phyloP scores from a whole-genome alignment of 2,797 vertebrate species.

The Chaunax sp. region DNA sequence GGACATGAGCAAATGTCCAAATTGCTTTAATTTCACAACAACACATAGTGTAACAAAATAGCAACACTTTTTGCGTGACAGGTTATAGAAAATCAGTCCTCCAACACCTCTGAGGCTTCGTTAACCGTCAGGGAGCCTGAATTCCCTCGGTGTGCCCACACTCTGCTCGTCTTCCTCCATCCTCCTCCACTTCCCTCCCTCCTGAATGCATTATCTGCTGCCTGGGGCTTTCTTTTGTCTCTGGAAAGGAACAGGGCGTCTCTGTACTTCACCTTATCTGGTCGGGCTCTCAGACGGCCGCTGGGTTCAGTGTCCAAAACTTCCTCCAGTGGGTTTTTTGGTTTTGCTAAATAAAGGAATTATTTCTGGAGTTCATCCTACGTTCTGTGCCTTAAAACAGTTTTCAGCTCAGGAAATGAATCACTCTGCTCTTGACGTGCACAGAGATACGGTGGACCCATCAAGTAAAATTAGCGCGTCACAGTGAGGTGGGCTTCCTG shows the following conservation, averaged over 20 bases:
- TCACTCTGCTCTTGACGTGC: neutral
- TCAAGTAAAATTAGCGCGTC: slow-evolving; percentile 19
- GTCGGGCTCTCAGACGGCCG: slow-evolving; percentile 40
- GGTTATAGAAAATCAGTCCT: neutral
- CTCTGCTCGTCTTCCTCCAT: slow-evolving; percentile 9
- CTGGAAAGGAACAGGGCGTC: slow-evolving; percentile 35
- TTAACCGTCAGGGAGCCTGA: slow-evolving; percentile 17
- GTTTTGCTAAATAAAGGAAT: slow-evolving; percentile 5
- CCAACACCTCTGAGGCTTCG: slow-evolving; percentile 9
- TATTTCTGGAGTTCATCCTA: slow-evolving; percentile 25
- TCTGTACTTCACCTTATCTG: slow-evolving; percentile 37
- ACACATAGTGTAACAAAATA: neutral
- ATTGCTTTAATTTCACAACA: no score
- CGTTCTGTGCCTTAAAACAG: slow-evolving; percentile 1
- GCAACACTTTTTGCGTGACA: neutral
- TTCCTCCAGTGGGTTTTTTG: slow-evolving; percentile 34
- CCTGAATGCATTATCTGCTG: slow-evolving; percentile 15
- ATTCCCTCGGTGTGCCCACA: neutral
- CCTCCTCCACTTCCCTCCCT: slow-evolving; percentile 15
- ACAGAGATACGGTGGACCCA: neutral
- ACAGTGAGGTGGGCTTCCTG: slow-evolving; percentile 36
- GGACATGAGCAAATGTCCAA: no score
- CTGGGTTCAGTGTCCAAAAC: slow-evolving; percentile 4
- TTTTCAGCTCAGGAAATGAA: slow-evolving; percentile 16
- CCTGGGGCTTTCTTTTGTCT: slow-evolving; percentile 39